phyloP scores from a whole-genome alignment of 2,888 invertebrate species.

The Hylaea fasciaria region DNA sequence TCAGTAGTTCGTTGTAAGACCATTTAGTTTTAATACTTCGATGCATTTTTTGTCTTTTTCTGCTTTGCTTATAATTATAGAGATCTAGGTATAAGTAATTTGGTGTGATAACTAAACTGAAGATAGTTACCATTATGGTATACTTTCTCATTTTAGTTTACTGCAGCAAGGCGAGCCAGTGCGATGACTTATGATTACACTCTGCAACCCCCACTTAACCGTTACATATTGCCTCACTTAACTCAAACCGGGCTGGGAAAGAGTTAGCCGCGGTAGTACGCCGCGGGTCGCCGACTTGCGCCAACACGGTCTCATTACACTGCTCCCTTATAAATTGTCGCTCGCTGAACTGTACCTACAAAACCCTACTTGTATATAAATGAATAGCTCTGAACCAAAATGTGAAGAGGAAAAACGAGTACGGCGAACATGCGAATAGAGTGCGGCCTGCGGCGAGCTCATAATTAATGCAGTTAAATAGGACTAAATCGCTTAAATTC shows the following conservation, averaged over 20 bases:
- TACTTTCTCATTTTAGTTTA: conserved; percentile 34
- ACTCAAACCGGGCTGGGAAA: conserved; percentile 67
- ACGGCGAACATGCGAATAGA: conserved; percentile 27
- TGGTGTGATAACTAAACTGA: too few relatives aligned
- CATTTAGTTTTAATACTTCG: too few relatives aligned
- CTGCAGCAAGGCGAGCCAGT: conserved; percentile 39
- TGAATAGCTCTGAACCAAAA: conserved; percentile 42
- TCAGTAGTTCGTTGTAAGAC: too few relatives aligned
- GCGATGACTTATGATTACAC: conserved; percentile 71
- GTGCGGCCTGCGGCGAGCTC: conserved; percentile 24
- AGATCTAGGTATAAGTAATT: too few relatives aligned
- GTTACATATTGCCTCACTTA: conserved; percentile 75
- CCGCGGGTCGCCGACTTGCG: conserved; percentile 50
- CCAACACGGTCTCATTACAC: conserved; percentile 58
- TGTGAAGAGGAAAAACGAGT: conserved; percentile 48
- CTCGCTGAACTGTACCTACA: conserved; percentile 49
- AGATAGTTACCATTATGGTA: conserved; percentile 3
- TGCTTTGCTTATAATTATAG: too few relatives aligned
- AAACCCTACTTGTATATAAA: conserved; percentile 11
- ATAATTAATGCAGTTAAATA: conserved; percentile 35
- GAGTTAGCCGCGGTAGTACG: conserved; percentile 61
- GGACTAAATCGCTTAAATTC: conserved; percentile 28
- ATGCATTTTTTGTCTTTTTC: too few relatives aligned
- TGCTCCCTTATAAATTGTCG: conserved; percentile 35
- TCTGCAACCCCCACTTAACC: conserved; percentile 71